A percentile compares a stretch with the other conserved stretches of the same genome.
Conservation (phyloP, 2,888 invertebrate species). For the Fabriciana adippe region DNA sequence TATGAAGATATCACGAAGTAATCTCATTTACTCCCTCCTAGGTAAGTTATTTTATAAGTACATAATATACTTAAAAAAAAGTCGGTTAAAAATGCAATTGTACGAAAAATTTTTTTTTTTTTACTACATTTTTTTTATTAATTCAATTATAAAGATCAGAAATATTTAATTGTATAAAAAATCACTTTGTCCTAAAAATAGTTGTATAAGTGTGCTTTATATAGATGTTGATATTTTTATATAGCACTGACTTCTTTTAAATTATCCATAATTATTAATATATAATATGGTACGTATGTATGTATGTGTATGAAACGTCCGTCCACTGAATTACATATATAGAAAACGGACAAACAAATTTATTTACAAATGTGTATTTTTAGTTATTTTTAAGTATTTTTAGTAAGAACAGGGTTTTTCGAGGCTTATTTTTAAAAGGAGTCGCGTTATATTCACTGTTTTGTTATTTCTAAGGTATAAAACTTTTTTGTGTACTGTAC, state of each 20-base stretch:
- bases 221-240: constrained; percentile 27
- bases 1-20: constrained; percentile 26
- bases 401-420: constrained; percentile 17
- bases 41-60: constrained; percentile 16
- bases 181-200: constrained; percentile 3
- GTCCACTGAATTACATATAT: background rate
- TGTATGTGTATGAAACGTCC: background rate
- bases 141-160: background rate
- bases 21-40: constrained; percentile 40
- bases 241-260: background rate
- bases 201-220: constrained; percentile 28
- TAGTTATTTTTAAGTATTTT: background rate
- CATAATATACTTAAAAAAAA: background rate
- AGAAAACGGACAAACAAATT: background rate
- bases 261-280: constrained; percentile 21
- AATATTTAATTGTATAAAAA: background rate
- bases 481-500: constrained; percentile 6
- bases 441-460: constrained; percentile 40
- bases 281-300: background rate
- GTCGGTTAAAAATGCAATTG: background rate
- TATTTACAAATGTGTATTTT: constrained; percentile 1
- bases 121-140: background rate
- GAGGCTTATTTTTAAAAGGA: constrained; percentile 43
- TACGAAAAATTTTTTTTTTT: background rate
- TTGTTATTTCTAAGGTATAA: constrained; percentile 41